Percentiles rank a stretch among this genome's conserved stretches.
Evolutionary conservation across 2,888 invertebrate species (phyloP).

Genomic region (Craniophora ligustri): DNA sequence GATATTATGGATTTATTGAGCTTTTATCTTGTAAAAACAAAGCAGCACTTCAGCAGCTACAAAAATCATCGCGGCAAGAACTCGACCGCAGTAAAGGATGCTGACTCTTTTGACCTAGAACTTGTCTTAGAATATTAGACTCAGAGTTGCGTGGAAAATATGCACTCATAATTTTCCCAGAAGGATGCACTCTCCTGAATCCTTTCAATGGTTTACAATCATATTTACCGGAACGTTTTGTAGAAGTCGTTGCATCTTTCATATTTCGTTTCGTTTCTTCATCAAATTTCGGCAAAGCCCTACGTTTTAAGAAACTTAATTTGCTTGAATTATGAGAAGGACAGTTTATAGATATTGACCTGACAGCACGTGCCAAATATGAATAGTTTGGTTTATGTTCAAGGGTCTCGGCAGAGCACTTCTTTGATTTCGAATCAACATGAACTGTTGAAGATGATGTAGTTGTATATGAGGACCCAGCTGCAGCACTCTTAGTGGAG

Average conservation of each 20-base stretch:
- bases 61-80: neutral
- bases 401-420: neutral
- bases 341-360: neutral
- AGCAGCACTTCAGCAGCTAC: neutral
- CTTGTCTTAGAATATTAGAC: constrained; percentile 2
- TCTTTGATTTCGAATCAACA: neutral
- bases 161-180: neutral
- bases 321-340: neutral
- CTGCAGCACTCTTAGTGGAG: neutral
- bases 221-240: neutral
- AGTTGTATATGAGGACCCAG: neutral
- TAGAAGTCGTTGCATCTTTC: constrained; percentile 1
- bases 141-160: constrained; percentile 17
- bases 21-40: neutral
- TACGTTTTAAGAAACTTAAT: neutral
- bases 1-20: too few species aligned
- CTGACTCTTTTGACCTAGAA: too few species aligned
- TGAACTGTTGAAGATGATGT: neutral
- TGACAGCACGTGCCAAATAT: neutral
- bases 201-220: constrained; percentile 1
- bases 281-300: neutral
- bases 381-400: neutral
- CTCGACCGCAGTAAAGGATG: neutral
- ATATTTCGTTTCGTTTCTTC: neutral
- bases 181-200: neutral